Base-by-base conservation (phyloP, 2,113 vertebrate species). In the Python bivittatus region DNA sequence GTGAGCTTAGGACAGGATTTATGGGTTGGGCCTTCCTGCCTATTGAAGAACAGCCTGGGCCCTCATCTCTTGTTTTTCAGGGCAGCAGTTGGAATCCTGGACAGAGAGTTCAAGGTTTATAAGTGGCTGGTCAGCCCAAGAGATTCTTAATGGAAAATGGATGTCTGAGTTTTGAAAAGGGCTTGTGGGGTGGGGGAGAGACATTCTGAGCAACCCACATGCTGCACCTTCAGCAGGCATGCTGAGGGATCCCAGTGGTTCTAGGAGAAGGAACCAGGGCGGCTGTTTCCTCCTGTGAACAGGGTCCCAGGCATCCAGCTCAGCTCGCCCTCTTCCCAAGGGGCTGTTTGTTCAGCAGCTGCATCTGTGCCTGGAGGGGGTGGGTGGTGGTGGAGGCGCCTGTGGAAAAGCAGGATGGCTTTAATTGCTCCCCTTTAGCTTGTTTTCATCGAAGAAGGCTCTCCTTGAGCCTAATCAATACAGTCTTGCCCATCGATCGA, bases 71-170 rank as follows among this genome's bases (percentile, higher is more conserved):
- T 25, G 25, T 9, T 8, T 6, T 90, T 44, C n/a, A 92, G 91
- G 54, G 0, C 58, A 0, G 91, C 92, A 52, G 94, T 93, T 53
- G 44, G 10, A 52, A 89, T 93, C 95, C 95, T 42, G 93, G 84
- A 1, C 61, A 0, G 57, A 61, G 57, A 94, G 97, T 96, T 97
- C 97, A 97, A 97, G 97, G 97, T 97, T 97, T 95, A 88, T 88
- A 88, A 86, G 94, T 25, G 89, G 93, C 93, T 48, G 94, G 90
- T 64, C 92, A 93, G 94, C 20, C 88, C 89, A 12, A 22, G 95
- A 93, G 94, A 25, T 52, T 94, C 57, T 94, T 79, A 58, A 94
- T 94, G 94, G 95, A 44, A 93, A 95, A 93, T 91, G 93, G 85
- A 95, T 95, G 64, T 93, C 94, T 91, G 94, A 91, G 94, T 85